Evolutionary conservation across 2,113 vertebrate species (phyloP).

Genomic region (Ariopsis seemanni): DNA sequence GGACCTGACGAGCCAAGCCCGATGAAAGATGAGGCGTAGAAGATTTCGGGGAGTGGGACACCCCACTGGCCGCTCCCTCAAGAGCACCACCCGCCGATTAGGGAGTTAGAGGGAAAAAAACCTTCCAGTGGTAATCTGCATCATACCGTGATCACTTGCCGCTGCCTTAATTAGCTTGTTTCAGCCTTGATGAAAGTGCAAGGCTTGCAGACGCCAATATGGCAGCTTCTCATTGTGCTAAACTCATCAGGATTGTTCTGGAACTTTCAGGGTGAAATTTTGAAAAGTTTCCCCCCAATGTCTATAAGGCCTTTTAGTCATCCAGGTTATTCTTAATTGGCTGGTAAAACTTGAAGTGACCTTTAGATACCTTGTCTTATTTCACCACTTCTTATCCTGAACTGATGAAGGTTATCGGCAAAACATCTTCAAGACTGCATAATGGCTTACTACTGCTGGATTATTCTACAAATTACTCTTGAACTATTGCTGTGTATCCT

Average conservation of each 20-base stretch:
- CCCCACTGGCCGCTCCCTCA: conserved; percentile 85
- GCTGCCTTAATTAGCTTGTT: conserved; percentile 71
- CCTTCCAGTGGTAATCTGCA: conserved; percentile 66
- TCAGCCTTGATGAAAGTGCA: conserved; percentile 70
- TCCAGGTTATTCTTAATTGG: conserved; percentile 47
- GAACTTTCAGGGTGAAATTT: conserved; percentile 55
- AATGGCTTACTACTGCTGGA: background rate
- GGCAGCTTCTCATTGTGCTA: conserved; percentile 58
- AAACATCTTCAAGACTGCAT: background rate
- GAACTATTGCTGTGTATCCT: background rate
- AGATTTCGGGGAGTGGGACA: conserved; percentile 85
- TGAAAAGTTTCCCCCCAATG: conserved; percentile 4
- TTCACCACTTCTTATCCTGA: background rate
- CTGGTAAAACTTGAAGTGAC: background rate
- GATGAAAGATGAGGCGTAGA: conserved; percentile 99
- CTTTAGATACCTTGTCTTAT: background rate
- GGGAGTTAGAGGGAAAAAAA: conserved; percentile 57
- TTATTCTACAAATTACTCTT: conserved; percentile 16
- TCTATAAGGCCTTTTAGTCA: conserved; percentile 47
- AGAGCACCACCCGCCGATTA: conserved; percentile 71
- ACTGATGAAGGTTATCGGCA: background rate
- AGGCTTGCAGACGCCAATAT: conserved; percentile 62
- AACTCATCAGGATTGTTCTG: conserved; percentile 65
- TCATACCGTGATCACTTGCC: conserved; percentile 70
- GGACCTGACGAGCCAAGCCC: conserved; percentile 94